These are phyloP conservation scores for Eidolon dupreanum DNA, from an alignment of 2,797 vertebrate genomes.

Conservation along the genomic window DNA sequence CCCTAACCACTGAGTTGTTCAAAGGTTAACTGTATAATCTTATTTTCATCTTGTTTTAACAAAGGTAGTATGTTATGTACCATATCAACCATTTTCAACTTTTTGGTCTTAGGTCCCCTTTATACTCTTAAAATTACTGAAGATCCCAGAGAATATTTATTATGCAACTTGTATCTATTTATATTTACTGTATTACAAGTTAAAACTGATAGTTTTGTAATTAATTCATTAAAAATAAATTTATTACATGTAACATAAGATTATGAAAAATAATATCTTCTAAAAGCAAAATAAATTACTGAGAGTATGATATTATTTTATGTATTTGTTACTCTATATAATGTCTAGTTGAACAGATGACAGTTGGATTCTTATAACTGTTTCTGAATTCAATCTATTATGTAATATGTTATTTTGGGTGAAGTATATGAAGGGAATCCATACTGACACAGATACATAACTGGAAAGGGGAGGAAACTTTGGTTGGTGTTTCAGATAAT, in stretches of 20 bases:
- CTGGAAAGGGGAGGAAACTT: constrained; percentile 4
- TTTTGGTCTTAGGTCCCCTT: not conserved
- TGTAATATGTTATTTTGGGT: not conserved
- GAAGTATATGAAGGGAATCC: not conserved
- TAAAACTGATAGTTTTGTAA: not conserved
- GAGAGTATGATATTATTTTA: not conserved
- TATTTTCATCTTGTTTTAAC: not conserved
- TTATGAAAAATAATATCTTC: constrained; percentile 17
- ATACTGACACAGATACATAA: not conserved
- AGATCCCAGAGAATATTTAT: not conserved
- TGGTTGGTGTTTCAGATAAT: not conserved
- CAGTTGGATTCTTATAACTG: not conserved
- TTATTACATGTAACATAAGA: not conserved
- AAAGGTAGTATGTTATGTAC: not conserved
- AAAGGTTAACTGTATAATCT: not conserved
- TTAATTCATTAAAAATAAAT: constrained; percentile 19
- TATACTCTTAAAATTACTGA: constrained; percentile 10
- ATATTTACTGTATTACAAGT: not conserved
- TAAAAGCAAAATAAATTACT: not conserved
- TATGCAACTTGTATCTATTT: not conserved
- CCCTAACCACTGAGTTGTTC: not conserved
- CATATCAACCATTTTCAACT: not conserved
- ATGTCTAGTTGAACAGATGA: not conserved
- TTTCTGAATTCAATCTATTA: not conserved
- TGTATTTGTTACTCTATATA: not conserved